A percentile compares a stretch with the other conserved stretches of the same genome.
Conservation (phyloP, 1,140 invertebrate genomes). For the Eumaeus atala region DNA sequence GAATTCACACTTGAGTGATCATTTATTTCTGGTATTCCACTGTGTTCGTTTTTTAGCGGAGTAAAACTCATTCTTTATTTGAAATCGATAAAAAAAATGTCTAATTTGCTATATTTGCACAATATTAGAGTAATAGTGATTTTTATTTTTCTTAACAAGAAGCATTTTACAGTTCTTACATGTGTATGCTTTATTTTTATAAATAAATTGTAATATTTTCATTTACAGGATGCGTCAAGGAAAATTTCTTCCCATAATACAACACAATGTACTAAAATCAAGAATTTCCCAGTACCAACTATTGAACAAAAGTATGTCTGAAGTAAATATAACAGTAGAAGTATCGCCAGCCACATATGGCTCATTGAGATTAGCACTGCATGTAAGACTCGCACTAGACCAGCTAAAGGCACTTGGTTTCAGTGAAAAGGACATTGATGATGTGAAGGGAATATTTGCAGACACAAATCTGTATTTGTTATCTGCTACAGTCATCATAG, state of each 20-base stretch:
- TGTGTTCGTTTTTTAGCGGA: too few relatives aligned
- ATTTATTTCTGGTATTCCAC: too few relatives aligned
- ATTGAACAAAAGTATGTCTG: conserved; percentile 74
- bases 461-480: conserved; percentile 96
- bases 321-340: conserved; percentile 76
- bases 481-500: conserved; percentile 93
- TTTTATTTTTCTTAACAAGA: too few relatives aligned
- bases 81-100: too few relatives aligned
- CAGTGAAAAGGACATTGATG: conserved; percentile 94
- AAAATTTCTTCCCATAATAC: conserved; percentile 88
- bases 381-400: conserved; percentile 86
- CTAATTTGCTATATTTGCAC: too few relatives aligned
- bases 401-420: conserved; percentile 88
- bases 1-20: too few relatives aligned
- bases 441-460: conserved; percentile 96
- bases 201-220: not conserved
- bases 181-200: too few relatives aligned
- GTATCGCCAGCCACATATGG: conserved; percentile 80
- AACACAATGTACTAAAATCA: conserved; percentile 87
- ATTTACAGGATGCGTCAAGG: conserved; percentile 76
- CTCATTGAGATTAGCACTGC: conserved; percentile 83
- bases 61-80: too few relatives aligned
- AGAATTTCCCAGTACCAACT: conserved; percentile 83
- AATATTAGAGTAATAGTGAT: too few relatives aligned
- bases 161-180: too few relatives aligned